Base-by-base conservation (phyloP, 2,113 vertebrate genomes). In the Mungos mungo region DNA sequence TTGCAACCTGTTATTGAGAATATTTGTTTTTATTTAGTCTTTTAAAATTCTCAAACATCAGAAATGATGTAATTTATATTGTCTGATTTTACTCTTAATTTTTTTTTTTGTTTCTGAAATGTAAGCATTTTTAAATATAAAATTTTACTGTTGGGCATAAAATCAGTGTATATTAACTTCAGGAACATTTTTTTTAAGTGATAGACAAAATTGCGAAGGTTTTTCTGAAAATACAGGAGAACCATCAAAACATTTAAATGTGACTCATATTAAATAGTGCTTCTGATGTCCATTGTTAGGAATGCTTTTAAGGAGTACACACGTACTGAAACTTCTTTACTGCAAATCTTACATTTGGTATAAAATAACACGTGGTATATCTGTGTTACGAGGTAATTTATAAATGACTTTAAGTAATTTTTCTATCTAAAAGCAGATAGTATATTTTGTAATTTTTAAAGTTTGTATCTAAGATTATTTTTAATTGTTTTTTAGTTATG, bases 141-240 rank as follows among this genome's bases (percentile, higher is more conserved):
- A 97, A 90, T 88, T 96, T 83, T 76, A 68, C 29, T 90, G 3
- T 65, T 92, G 5, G 76, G 86, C 80, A 27, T 63, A 80, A 91
- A 92, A 76, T 77, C 35, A 93, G 9, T 95, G 6, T 29, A 14
- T 60, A 91, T 38, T 25, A 50, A 47, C 90, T 88, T 80, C 87
- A 65, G 38, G 21, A 90, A 52, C 65, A 50, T 38, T 79, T 85
- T 96, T 91, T 88, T 5, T 66, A 71, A 92, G 52, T 96, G 69
- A 19, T 66, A 90, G 91, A 54, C 2, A 68, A 23, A 60, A 19
- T 29, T 84, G 41, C 69, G 12, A 81, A 96, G 5, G 1, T 76
- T 95, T 97, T 95, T 72, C 63, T 95, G 93, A 82, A 96, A 93
- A 93, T 90, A 31, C 15, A 81, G 9, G 72, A 31, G 16, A 83